Percentiles rank a stretch among this genome's conserved stretches.
Conservation (phyloP, 2,113 vertebrate genomes). For the Bostrychus sinensis region DNA sequence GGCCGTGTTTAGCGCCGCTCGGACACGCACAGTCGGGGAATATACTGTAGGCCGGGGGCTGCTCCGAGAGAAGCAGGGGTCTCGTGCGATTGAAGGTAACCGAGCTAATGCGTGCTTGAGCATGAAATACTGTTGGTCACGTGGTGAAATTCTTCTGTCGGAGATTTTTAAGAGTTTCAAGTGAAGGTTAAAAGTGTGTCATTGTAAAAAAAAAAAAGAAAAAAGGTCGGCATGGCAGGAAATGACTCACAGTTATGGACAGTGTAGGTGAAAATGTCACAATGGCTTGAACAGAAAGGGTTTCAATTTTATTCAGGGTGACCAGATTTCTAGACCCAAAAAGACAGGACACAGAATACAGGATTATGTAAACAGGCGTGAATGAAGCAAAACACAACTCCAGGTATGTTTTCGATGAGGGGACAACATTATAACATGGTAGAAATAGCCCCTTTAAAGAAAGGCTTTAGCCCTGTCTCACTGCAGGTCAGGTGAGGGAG, state of each 20-base stretch:
- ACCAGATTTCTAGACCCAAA: too few relatives aligned
- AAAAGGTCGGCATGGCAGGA: background rate
- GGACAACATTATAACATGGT: too few relatives aligned
- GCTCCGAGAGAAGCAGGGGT: too few relatives aligned
- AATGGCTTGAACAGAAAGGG: background rate
- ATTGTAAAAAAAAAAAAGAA: too few relatives aligned
- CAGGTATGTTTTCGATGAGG: too few relatives aligned
- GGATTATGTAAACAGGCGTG: too few relatives aligned
- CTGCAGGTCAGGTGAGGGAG: too few relatives aligned
- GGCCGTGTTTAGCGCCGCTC: background rate
- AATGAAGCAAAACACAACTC: too few relatives aligned
- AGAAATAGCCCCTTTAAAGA: too few relatives aligned
- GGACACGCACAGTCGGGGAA: background rate
- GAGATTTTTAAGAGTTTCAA: background rate
- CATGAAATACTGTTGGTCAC: background rate
- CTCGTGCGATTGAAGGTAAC: background rate
- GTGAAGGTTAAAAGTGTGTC: constrained; percentile 1
- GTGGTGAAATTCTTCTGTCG: background rate
- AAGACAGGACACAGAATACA: too few relatives aligned
- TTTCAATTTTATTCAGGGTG: too few relatives aligned
- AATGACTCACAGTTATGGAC: background rate
- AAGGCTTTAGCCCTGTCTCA: too few relatives aligned
- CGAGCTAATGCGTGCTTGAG: background rate
- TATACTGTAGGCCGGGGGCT: background rate
- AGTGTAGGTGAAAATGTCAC: background rate